A percentile compares a stretch with the other conserved stretches of the same genome.
Evolutionary conservation across 2,797 vertebrate species (phyloP).

Genomic region (Lepidocolaptes lacrymiger): DNA sequence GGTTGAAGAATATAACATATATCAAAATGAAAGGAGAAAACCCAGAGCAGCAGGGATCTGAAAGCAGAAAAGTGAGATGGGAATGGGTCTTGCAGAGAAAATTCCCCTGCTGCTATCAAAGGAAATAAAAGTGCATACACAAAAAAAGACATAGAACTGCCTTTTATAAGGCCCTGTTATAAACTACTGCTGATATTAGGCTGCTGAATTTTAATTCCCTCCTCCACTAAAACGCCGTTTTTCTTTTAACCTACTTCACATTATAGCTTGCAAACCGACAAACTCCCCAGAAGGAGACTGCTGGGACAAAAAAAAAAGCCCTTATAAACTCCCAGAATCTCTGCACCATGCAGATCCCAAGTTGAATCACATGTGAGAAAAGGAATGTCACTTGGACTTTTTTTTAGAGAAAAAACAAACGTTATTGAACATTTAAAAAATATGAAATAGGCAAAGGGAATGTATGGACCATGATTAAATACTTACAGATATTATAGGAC

Average conservation of each 20-base stretch:
- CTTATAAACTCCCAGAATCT: constrained; percentile 13
- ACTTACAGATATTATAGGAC: not conserved
- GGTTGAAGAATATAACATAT: constrained; percentile 60
- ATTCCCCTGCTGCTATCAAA: constrained; percentile 73
- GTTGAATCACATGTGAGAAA: not conserved
- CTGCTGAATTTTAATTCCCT: constrained; percentile 62
- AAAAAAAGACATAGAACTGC: constrained; percentile 54
- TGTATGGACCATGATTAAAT: not conserved
- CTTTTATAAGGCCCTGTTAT: constrained; percentile 54
- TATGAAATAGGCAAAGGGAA: not conserved
- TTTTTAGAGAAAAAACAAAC: not conserved
- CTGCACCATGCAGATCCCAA: not conserved
- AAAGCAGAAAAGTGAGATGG: constrained; percentile 70
- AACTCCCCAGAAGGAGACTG: constrained; percentile 23
- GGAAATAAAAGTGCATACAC: constrained; percentile 68
- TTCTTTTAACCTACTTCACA: constrained; percentile 54
- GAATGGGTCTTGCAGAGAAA: constrained; percentile 70
- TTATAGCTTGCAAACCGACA: constrained; percentile 37
- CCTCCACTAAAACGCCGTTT: constrained; percentile 49
- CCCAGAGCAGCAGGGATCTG: constrained; percentile 69
- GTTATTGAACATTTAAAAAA: not conserved
- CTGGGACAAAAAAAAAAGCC: not conserved
- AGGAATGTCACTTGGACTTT: not conserved
- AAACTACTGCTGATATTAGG: constrained; percentile 59
- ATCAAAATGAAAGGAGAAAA: constrained; percentile 69